Evolutionary conservation across 2,888 invertebrate genomes (phyloP).

Genomic region (Blomia tropicalis): DNA sequence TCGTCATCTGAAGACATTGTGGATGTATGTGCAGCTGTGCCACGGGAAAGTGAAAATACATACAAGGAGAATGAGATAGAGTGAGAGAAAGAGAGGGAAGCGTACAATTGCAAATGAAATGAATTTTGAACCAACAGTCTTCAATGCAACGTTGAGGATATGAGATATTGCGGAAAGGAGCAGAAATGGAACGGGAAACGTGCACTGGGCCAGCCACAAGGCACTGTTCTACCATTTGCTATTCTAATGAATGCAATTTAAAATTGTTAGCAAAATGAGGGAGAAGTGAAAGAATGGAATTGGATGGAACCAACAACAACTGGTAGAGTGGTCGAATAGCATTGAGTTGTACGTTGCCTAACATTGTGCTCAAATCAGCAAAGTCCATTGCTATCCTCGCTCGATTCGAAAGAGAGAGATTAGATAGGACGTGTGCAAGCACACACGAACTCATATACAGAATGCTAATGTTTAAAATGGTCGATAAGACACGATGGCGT

Average conservation of each 20-base stretch:
- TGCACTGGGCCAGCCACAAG: not conserved
- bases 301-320: not conserved
- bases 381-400: constrained; percentile 2
- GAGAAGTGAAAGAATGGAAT: constrained; percentile 3
- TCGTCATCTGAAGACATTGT: too few species aligned
- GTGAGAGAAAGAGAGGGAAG: too few species aligned
- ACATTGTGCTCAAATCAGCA: too few species aligned
- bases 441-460: not conserved
- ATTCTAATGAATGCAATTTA: constrained; percentile 11
- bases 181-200: not conserved
- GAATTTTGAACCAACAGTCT: too few species aligned
- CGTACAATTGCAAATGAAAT: too few species aligned
- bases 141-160: too few species aligned
- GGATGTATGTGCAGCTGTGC: constrained; percentile 6
- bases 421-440: constrained; percentile 1
- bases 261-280: not conserved
- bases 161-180: too few species aligned
- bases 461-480: constrained; percentile 15
- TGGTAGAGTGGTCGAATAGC: not conserved
- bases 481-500: not conserved
- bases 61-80: too few species aligned
- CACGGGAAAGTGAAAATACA: constrained; percentile 15
- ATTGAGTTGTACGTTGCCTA: not conserved
- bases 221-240: not conserved
- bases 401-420: constrained; percentile 8